A percentile compares a stretch with the other conserved stretches of the same genome.
Evolutionary conservation across 1,140 invertebrate genomes (phyloP).

Genomic region (Mercenaria mercenaria): DNA sequence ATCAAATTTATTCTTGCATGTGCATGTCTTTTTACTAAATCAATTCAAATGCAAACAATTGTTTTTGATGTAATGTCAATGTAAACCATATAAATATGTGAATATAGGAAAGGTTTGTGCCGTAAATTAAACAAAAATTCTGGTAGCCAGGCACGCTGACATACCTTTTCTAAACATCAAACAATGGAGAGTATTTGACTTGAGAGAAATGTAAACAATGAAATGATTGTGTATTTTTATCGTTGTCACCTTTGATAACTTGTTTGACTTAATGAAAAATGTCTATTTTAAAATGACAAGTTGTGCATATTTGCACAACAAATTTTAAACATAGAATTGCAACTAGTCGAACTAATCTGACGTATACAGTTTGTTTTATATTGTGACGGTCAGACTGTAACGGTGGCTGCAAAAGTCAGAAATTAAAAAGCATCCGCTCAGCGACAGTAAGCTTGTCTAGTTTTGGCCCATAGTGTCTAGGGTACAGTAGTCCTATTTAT

Average conservation of each 20-base stretch:
- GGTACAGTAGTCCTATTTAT: no score
- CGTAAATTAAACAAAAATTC: neutral
- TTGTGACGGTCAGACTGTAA: no score
- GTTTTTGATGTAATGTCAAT: neutral
- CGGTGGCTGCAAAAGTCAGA: no score
- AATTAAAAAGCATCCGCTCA: no score
- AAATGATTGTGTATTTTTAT: constrained; percentile 2
- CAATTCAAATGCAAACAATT: neutral
- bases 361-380: no score
- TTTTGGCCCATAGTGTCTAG: no score
- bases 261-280: neutral
- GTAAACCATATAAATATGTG: neutral
- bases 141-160: constrained; percentile 27
- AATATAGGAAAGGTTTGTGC: neutral
- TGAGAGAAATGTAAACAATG: neutral
- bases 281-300: neutral
- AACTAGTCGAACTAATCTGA: no score
- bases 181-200: constrained; percentile 27
- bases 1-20: constrained; percentile 6
- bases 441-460: no score
- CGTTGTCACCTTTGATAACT: neutral
- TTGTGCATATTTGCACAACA: no score
- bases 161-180: constrained; percentile 18
- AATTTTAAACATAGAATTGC: no score
- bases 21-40: neutral